Evolutionary conservation across 2,888 invertebrate genomes (phyloP).

Genomic region (Mythimna lalbum): DNA sequence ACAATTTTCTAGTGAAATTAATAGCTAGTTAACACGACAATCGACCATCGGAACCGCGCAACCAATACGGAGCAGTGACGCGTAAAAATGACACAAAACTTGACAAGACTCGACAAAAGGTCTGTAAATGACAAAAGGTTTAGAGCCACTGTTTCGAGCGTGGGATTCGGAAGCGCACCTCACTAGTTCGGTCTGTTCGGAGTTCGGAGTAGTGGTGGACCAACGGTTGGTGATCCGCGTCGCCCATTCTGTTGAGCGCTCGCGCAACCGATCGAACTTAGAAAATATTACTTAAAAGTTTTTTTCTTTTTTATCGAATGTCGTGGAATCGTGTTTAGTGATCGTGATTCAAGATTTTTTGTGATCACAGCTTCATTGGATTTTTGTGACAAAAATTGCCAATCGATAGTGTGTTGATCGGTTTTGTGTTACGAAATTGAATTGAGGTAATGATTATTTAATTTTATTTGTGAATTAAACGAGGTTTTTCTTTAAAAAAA

Average conservation of each 20-base stretch:
- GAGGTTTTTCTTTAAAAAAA: too few relatives aligned
- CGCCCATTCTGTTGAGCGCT: constrained; percentile 77
- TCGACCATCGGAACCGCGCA: constrained; percentile 54
- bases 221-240: constrained; percentile 78
- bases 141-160: constrained; percentile 71
- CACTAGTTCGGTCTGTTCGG: constrained; percentile 64
- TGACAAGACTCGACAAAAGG: constrained; percentile 76
- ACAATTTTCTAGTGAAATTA: constrained; percentile 59
- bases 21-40: constrained; percentile 57
- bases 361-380: constrained; percentile 68
- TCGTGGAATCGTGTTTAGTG: constrained; percentile 64
- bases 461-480: too few relatives aligned
- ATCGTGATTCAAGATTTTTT: constrained; percentile 61
- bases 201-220: constrained; percentile 73
- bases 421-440: constrained; percentile 12
- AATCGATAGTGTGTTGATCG: constrained; percentile 67
- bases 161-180: constrained; percentile 76
- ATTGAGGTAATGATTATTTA: constrained; percentile 40
- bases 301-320: constrained; percentile 41
- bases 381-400: constrained; percentile 71
- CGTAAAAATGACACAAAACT: constrained; percentile 75
- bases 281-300: constrained; percentile 35
- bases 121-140: constrained; percentile 70
- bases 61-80: constrained; percentile 62
- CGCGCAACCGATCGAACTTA: constrained; percentile 69